phyloP scores from a whole-genome alignment of 1,140 invertebrate species.

The Cydia splendana region DNA sequence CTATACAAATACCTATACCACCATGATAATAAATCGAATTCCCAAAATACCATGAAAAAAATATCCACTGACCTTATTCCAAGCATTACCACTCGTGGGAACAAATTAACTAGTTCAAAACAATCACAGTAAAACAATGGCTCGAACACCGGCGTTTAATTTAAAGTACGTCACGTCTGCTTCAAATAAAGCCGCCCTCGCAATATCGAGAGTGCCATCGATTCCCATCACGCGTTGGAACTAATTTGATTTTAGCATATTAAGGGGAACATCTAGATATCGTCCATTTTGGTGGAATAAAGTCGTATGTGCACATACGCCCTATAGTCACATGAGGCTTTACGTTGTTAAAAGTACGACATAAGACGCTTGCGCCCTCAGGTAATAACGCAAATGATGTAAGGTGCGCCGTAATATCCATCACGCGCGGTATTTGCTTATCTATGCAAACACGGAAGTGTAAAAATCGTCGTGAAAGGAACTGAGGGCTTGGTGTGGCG shows the following conservation, averaged over 20 bases:
- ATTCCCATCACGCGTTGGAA: constrained; percentile 72
- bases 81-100: not conserved
- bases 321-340: not conserved
- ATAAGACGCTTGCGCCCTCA: constrained; percentile 68
- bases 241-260: constrained; percentile 80
- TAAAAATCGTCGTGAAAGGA: constrained; percentile 72
- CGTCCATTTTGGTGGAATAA: not conserved
- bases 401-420: constrained; percentile 79
- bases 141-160: constrained; percentile 35
- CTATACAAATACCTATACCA: not conserved
- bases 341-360: not conserved
- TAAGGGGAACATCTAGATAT: constrained; percentile 70
- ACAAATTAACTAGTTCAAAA: constrained; percentile 8
- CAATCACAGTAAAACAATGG: constrained; percentile 8
- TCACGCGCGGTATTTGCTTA: constrained; percentile 78
- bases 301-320: not conserved
- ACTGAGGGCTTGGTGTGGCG: constrained; percentile 49
- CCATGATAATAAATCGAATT: constrained; percentile 7
- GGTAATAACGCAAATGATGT: constrained; percentile 77
- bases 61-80: not conserved
- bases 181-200: constrained; percentile 44
- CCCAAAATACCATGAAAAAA: constrained; percentile 19
- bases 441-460: constrained; percentile 76
- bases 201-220: constrained; percentile 68
- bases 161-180: constrained; percentile 34